Evolutionary conservation across 2,888 invertebrate species (phyloP), one percentile per base, ranked within the genome.

Genomic region (Troides oblongomaculatus): DNA sequence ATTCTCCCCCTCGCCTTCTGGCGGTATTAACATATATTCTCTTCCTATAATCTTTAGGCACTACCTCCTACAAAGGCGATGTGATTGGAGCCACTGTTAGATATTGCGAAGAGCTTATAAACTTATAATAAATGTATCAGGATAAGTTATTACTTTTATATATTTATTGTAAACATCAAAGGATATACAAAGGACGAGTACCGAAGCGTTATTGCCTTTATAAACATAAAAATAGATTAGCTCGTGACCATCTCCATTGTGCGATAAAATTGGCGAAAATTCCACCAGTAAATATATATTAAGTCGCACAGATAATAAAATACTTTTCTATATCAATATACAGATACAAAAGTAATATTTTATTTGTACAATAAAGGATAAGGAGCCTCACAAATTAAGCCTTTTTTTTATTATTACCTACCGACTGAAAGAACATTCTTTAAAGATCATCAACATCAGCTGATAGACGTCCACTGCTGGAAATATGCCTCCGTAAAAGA

Each of bases 201-300:
- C 18, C 53, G 53, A n/a, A 53, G 43, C 53, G 23, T 69, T 46
- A 64, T 21, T n/a, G 58, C 65, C n/a, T 8, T 57, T 62, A 62
- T 69, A 62, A 62, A 62, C 46, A 62, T 69, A 64, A 69, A 65
- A 64, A 57, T 61, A 64, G 39, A 69, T 69, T 64, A 50, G 50
- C 57, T 43, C 23, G 30, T 18, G 46, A n/a, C 57, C 64, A 43
- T 53, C 60, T 65, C 64, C 62, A 62, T 69, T 69, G 69, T 69
- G 69, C 62, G 56, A 50, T 23, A 14, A 69, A 65, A 69, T 69
- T 65, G 69, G 36, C 46, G 57, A 65, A 69, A 65, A 65, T 65
- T 36, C 69, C 53, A 53, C 23, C 2, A 25, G 53, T n/a, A n/a
- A 53, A 53, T n/a, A 53, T 46, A 53, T 53, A 53, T 53, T 18